Base-by-base conservation (phyloP, 2,113 vertebrate genomes). In the Poicephalus gulielmi region DNA sequence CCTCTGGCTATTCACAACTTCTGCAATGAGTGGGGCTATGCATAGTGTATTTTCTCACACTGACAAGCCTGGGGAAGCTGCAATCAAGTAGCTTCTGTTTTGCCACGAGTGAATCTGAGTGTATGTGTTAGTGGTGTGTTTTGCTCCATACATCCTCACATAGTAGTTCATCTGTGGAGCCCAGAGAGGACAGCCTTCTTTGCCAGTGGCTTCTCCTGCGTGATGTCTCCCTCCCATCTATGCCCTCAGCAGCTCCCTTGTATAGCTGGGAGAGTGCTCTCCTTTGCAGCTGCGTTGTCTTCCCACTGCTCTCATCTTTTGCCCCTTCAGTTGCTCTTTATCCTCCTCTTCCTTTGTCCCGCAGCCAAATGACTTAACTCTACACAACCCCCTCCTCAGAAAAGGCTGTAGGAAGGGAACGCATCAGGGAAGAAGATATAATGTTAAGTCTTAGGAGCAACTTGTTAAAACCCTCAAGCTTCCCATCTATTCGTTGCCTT, bases 251-350 rank as follows among this genome's bases (percentile, higher is more conserved):
- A 80, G 33, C 49, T 81, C 50, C 25, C 59, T 74, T 1, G 0
- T 33, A 1, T 4, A 30, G 39, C 59, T 62, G 41, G 41, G 28
- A 74, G 47, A 70, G 7, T 7, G 0, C 6, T 64, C 22, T 62
- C 33, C 88, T 77, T 39, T 4, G 1, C 44, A 33, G 47, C 67
- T 28, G 6, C 0, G 0, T 33, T 53, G 28, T 60, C 77, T 91
- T 80, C 83, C 81, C 63, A 75, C 64, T 27, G 83, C 71, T 73
- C 63, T 49, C 67, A 16, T 92, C 87, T 63, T 86, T 31, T 86
- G 77, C 80, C 94, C 64, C 73, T 30, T 39, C 69, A 2, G 64
- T 49, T 77, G 55, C 93, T 94, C 89, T 92, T 94, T 84, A 59
- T 44, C 35, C 50, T 83, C 46, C 39, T 91, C 69, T 89, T 84